phyloP scores from a whole-genome alignment of 2,797 vertebrate genomes.

The Micromesistius poutassou region DNA sequence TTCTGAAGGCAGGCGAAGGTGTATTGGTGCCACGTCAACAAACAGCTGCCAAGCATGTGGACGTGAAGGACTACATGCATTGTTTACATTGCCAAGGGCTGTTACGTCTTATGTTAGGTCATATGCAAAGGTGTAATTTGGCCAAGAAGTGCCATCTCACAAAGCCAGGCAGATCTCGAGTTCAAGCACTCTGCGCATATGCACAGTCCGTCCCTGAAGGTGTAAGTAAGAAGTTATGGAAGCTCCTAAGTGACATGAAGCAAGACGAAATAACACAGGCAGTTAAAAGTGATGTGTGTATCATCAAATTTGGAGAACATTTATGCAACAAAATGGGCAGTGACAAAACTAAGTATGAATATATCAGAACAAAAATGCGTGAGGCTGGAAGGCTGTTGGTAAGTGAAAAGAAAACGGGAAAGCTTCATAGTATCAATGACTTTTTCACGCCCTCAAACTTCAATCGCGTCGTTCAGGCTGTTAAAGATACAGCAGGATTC shows the following conservation, averaged over 20 bases:
- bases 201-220: slow-evolving; percentile 13
- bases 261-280: slow-evolving; percentile 12
- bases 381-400: slow-evolving; percentile 24
- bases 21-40: slow-evolving; percentile 11
- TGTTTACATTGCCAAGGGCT: slow-evolving; percentile 20
- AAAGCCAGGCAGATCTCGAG: slow-evolving; percentile 17
- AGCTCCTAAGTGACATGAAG: slow-evolving; percentile 18
- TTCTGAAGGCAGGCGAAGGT: slow-evolving; percentile 18
- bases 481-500: slow-evolving; percentile 30
- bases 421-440: slow-evolving; percentile 3
- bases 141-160: neutral
- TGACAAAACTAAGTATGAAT: slow-evolving; percentile 25
- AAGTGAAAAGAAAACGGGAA: slow-evolving; percentile 18
- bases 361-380: slow-evolving; percentile 36
- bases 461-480: slow-evolving; percentile 23
- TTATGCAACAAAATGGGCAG: slow-evolving; percentile 20
- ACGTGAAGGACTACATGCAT: slow-evolving; percentile 13
- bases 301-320: slow-evolving; percentile 21
- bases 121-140: slow-evolving; percentile 23
- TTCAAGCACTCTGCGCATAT: slow-evolving; percentile 23
- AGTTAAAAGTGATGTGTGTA: slow-evolving; percentile 18
- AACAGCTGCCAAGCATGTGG: slow-evolving; percentile 1
- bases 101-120: slow-evolving; percentile 20
- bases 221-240: slow-evolving; percentile 15
- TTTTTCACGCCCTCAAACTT: slow-evolving; percentile 32